These are phyloP conservation scores for Caenorhabditis briggsae DNA, from an alignment of 1,140 invertebrate genomes.

Conservation along the genomic window DNA sequence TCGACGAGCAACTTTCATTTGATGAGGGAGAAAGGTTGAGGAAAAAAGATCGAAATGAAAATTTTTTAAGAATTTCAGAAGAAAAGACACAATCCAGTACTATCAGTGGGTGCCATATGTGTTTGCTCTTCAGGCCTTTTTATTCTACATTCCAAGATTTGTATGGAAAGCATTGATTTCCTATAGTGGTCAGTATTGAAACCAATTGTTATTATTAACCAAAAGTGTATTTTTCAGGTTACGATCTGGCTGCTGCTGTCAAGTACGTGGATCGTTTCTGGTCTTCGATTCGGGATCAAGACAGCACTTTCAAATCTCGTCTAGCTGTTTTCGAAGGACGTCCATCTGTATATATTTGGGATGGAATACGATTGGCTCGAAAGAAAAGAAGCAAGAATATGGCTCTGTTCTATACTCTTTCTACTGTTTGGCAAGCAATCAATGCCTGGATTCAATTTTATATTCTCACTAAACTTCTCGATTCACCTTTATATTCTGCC, in stretches of 20 bases:
- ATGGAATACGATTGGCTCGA: slow-evolving; percentile 72
- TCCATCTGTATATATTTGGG: slow-evolving; percentile 75
- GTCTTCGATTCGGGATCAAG: slow-evolving; percentile 65
- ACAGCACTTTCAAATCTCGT: slow-evolving; percentile 65
- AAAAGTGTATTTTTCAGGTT: slow-evolving; percentile 68
- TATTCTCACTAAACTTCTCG: slow-evolving; percentile 66
- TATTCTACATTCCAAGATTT: slow-evolving; percentile 76
- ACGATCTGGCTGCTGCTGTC: slow-evolving; percentile 71
- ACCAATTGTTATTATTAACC: background rate
- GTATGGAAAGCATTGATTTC: slow-evolving; percentile 70
- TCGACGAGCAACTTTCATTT: slow-evolving; percentile 72
- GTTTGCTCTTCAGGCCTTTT: slow-evolving; percentile 74
- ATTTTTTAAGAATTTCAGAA: slow-evolving; percentile 43
- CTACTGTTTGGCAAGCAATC: slow-evolving; percentile 71
- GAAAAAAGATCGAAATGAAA: background rate
- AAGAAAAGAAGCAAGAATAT: slow-evolving; percentile 70
- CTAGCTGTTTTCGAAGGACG: slow-evolving; percentile 72
- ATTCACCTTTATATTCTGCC: slow-evolving; percentile 72
- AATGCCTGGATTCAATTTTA: slow-evolving; percentile 58
- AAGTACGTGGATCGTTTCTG: slow-evolving; percentile 72
- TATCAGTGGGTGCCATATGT: slow-evolving; percentile 78
- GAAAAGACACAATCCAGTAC: slow-evolving; percentile 70
- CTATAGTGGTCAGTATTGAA: slow-evolving; percentile 69
- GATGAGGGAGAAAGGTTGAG: slow-evolving; percentile 66
- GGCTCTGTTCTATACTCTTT: slow-evolving; percentile 72